Evolutionary conservation across 2,888 invertebrate species (phyloP), one percentile per base, ranked within the genome.

Genomic region (Melolontha melolontha): DNA sequence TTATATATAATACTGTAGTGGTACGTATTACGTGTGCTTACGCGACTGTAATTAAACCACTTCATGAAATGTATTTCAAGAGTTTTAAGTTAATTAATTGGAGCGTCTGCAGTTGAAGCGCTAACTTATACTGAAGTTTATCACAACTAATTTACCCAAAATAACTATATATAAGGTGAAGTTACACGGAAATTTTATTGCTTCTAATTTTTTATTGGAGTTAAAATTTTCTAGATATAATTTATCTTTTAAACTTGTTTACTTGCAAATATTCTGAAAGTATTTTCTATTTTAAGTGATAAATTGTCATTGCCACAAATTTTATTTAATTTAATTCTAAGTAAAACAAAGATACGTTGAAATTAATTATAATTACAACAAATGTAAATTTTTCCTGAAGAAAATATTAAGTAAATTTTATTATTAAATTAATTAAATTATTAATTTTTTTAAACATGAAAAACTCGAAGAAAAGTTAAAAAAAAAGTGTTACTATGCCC

Each of bases 11-110:
- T 66, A 70, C 66, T 65, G 71, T 62, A 17, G 59, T 34, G 47
- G 59, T 62, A 47, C 47, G 59, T 62, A 62, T 39, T 47, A 62
- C 47, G 16, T 27, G 47, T 47, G 59, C 34, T 62, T 47, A 62
- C 44, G 59, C 47, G 59, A 62, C 39, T 62, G 59, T 62, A 47
- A 62, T 62, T 47, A 66, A 70, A 57, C 66, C 69, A 73, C 74
- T 74, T 75, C 75, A 75, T 77, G 75, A 76, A 79, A 79, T 73
- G 74, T 74, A 72, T 71, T 73, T 73, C 66, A 68, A 69, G 75
- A 71, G 70, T 71, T 74, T 72, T 72, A 72, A 71, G 69, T 73
- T 79, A 79, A 79, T 79, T 79, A 79, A 79, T 76, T 75, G 70
- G 72, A 70, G 75, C 72, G 76, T 76, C 79, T 78, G 77, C 72